Evolutionary conservation across 37 sponge, comb jelly and placozoan genomes (phyloP).

Genomic region (Diacarnus erythraeanus): DNA sequence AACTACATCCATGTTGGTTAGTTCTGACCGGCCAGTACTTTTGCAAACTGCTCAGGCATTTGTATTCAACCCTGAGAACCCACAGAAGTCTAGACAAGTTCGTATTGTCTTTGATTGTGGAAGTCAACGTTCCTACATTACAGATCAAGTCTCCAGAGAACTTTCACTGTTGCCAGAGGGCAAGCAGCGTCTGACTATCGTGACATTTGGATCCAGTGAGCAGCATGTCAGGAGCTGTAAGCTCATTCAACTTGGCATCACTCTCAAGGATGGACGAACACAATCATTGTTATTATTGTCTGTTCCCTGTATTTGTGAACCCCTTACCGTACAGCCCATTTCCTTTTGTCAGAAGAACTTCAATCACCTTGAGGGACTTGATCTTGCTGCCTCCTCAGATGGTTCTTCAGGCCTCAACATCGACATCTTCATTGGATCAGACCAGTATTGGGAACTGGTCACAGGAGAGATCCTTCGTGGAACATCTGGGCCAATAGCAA

Average conservation of each 20-base stretch:
- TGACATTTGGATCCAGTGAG: conserved; percentile 32
- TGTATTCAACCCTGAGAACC: background rate
- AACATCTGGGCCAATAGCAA: conserved; percentile 10
- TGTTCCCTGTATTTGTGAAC: conserved; percentile 31
- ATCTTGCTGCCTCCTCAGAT: conserved; percentile 7
- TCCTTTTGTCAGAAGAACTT: background rate
- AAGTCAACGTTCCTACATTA: conserved; percentile 40
- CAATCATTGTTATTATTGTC: background rate
- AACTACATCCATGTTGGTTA: background rate
- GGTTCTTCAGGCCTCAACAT: background rate
- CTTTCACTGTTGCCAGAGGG: background rate
- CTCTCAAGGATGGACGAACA: background rate
- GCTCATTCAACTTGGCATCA: conserved; percentile 3
- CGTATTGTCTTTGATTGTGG: too few species aligned
- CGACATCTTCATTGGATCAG: conserved; percentile 29
- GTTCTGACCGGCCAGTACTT: background rate
- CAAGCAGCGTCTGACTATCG: conserved; percentile 14
- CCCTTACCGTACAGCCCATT: conserved; percentile 4
- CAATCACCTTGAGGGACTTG: too few species aligned
- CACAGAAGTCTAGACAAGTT: background rate
- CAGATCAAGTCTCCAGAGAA: conserved; percentile 2
- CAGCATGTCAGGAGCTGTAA: background rate
- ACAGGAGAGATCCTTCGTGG: conserved; percentile 27
- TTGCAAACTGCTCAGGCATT: conserved; percentile 23
- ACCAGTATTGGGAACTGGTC: too few species aligned